phyloP scores from a whole-genome alignment of 2,113 vertebrate species.

The Psettodes erumei region DNA sequence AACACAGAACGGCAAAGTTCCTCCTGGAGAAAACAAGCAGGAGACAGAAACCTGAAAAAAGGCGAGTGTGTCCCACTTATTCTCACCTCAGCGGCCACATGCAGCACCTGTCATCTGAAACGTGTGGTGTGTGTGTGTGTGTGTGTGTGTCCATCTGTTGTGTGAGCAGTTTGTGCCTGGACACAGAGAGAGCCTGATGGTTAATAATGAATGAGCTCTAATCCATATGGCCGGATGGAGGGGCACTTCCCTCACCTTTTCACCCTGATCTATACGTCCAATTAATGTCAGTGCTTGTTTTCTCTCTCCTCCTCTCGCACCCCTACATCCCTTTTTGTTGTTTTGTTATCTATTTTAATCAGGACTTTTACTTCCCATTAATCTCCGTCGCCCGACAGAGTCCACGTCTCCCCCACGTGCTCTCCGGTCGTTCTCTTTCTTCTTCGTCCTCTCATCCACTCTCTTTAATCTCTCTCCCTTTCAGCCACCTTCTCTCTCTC shows the following conservation, averaged over 20 bases:
- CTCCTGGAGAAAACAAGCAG: not conserved
- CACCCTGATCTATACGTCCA: not conserved
- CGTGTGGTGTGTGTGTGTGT: constrained; percentile 23
- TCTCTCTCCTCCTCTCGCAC: not conserved
- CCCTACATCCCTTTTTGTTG: not conserved
- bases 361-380: not conserved
- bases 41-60: not conserved
- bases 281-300: not conserved
- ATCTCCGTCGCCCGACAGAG: constrained; percentile 4
- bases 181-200: constrained; percentile 45
- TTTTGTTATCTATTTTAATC: not conserved
- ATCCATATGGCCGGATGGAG: constrained; percentile 60
- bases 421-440: not conserved
- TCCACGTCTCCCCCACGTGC: not conserved
- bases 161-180: constrained; percentile 21
- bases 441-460: not conserved
- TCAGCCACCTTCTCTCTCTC: constrained; percentile 6
- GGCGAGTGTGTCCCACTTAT: constrained; percentile 11
- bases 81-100: constrained; percentile 4
- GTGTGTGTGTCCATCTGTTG: constrained; percentile 49
- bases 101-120: constrained; percentile 8
- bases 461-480: constrained; percentile 21
- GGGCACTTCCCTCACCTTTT: not conserved
- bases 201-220: constrained; percentile 63
- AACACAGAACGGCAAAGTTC: not conserved